These are phyloP conservation scores for Sinelater perroti DNA, from an alignment of 2,888 invertebrate genomes.

Conservation along the genomic window DNA sequence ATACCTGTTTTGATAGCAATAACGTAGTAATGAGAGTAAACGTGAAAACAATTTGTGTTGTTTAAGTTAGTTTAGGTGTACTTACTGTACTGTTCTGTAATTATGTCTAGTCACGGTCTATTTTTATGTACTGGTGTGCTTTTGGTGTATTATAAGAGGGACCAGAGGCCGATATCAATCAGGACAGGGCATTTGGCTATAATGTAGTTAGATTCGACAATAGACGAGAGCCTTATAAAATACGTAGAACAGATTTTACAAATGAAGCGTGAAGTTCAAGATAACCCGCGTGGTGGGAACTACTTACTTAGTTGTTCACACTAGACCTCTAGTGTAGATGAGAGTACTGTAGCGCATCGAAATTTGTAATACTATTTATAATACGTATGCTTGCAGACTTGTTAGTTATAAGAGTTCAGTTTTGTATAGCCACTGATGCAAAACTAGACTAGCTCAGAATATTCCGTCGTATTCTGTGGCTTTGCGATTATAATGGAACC, in stretches of 20 bases:
- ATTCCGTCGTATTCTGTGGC: too few species aligned
- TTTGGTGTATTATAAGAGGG: conserved; percentile 22
- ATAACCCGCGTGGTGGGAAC: background rate
- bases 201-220: conserved; percentile 33
- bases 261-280: conserved; percentile 7
- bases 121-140: conserved; percentile 1
- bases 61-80: too few species aligned
- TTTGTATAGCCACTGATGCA: background rate
- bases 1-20: too few species aligned
- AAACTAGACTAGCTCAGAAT: background rate
- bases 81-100: too few species aligned
- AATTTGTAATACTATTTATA: background rate
- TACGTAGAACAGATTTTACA: conserved; percentile 19
- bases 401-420: conserved; percentile 4
- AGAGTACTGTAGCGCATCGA: background rate
- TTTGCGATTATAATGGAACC: background rate
- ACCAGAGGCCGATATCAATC: conserved; percentile 23
- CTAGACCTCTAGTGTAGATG: conserved; percentile 2
- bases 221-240: conserved; percentile 34
- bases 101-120: conserved; percentile 58
- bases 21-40: too few species aligned
- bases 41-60: too few species aligned
- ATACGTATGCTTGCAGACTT: conserved; percentile 6
- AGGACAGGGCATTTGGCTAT: conserved; percentile 12
- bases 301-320: background rate